A percentile compares a stretch with the other conserved stretches of the same genome.
Conservation (phyloP, 2,797 vertebrate species). For the Moxostoma hubbsi region DNA sequence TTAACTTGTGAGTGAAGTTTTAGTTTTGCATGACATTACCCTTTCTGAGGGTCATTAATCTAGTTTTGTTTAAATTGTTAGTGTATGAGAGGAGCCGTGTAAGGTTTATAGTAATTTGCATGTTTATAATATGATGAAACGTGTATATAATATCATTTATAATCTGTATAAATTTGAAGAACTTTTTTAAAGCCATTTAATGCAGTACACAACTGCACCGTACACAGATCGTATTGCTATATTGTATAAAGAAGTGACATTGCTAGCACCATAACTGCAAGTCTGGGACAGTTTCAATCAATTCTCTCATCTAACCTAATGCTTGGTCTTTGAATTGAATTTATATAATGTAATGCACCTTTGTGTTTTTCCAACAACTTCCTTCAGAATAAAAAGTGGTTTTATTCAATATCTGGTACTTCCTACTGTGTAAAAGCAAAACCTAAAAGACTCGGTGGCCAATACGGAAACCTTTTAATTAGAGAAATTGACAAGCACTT, state of each 20-base stretch:
- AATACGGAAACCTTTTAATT: neutral
- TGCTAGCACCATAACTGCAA: constrained; percentile 59
- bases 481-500: neutral
- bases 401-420: constrained; percentile 16
- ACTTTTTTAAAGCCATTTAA: neutral
- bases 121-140: constrained; percentile 36
- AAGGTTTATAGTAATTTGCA: constrained; percentile 32
- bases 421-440: neutral
- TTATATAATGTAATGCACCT: constrained; percentile 22
- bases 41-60: constrained; percentile 10
- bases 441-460: neutral
- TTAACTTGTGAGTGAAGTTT: neutral
- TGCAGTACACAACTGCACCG: constrained; percentile 8
- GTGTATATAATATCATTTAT: constrained; percentile 25
- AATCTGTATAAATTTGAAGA: neutral
- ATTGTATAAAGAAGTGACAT: constrained; percentile 35
- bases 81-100: constrained; percentile 31
- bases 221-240: constrained; percentile 14
- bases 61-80: constrained; percentile 5
- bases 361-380: constrained; percentile 42
- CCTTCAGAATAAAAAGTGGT: constrained; percentile 37
- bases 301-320: constrained; percentile 38
- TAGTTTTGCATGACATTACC: constrained; percentile 17
- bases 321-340: constrained; percentile 40
- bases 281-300: constrained; percentile 61